Conservation (phyloP, 2,113 vertebrate species). For the Mandrillus leucophaeus region DNA sequence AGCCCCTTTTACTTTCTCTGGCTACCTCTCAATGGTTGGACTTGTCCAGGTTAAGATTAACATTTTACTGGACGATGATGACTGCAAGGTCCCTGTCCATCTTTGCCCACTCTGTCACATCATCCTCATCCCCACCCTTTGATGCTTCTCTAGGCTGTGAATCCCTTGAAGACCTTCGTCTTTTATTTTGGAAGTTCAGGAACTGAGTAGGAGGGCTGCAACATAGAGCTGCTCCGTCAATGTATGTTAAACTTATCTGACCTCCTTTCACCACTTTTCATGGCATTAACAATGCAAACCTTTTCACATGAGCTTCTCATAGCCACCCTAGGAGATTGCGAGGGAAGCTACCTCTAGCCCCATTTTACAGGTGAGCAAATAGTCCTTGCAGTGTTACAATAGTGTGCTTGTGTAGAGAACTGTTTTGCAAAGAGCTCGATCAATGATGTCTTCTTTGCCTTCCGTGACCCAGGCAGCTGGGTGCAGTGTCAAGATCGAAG, state of each 20-base stretch:
- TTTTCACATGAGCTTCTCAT: neutral
- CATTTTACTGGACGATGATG: neutral
- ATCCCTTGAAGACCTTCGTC: neutral
- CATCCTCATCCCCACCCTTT: neutral
- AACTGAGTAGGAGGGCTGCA: neutral
- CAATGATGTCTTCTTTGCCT: neutral
- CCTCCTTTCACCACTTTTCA: neutral
- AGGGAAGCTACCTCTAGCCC: neutral
- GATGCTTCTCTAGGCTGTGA: neutral
- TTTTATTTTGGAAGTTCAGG: neutral
- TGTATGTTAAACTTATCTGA: neutral
- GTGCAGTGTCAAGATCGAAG: neutral
- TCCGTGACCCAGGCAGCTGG: neutral
- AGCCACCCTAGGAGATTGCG: neutral
- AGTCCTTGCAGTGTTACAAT: neutral
- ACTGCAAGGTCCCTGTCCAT: no score
- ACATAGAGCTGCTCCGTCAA: neutral
- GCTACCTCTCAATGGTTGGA: neutral
- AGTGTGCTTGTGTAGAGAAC: neutral
- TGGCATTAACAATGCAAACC: neutral
- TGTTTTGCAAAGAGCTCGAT: neutral
- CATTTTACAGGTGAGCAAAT: constrained; percentile 20
- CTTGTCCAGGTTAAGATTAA: neutral
- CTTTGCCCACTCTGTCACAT: neutral
- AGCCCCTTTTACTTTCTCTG: neutral